Base-by-base conservation (phyloP, 2,888 invertebrate genomes). In the Apotomis betuletana region DNA sequence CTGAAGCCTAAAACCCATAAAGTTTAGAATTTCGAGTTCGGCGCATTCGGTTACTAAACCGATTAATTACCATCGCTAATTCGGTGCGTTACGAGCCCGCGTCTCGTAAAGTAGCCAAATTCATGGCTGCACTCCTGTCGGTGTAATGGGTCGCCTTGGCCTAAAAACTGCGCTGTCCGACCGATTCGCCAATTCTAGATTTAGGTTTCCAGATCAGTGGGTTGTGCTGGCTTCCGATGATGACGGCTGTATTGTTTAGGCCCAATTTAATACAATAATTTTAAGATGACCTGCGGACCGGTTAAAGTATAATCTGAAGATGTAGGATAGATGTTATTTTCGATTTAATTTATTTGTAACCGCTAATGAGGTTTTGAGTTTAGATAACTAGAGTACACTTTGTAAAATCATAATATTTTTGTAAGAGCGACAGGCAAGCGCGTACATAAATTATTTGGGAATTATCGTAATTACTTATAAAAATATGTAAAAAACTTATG, bases 191-290 rank as follows among this genome's bases (percentile, higher is more conserved):
- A 90, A 89, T 90, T 92, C 90, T 90, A 90, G 91, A 92, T 91
- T 91, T 92, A 91, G 92, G 92, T 92, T 92, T 92, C 88, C 91
- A 91, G 92, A 85, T 90, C 91, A 92, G 83, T 88, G 84, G 90
- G 90, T 90, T 91, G 89, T 81, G 76, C 77, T 83, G 82, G 85
- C 85, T 89, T 90, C 87, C 87, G 84, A 88, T 83, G 78, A 75
- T 77, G 71, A 74, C 71, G 51, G 71, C 27, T 38, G 15, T 70
- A 49, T 67, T 61, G 67, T 67, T 61, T 41, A 57, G 27, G 46
- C 52, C 44, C 10, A 46, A 54, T 67, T 69, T 55, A 41, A 51
- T 52, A 58, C 10, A 52, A 49, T 36, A 13, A 38, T 44, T 8
- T 8, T 44, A 10, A n/a, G 46, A n/a, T 38, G 36, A n/a, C 3